phyloP scores from a whole-genome alignment of 2,797 vertebrate genomes.

The Hypotaenidia okinawae region DNA sequence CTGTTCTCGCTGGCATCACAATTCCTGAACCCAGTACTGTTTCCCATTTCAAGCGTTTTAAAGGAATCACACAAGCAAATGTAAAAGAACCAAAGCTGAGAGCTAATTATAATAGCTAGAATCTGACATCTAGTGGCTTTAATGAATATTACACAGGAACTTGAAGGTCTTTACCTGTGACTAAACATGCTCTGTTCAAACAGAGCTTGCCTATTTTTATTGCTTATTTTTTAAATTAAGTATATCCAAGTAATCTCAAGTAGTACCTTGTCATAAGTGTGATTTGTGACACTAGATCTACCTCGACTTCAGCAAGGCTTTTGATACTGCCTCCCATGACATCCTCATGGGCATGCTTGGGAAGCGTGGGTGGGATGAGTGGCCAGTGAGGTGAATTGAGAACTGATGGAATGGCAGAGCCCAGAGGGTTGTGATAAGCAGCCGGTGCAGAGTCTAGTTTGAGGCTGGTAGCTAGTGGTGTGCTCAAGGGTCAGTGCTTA shows the following conservation, averaged over 20 bases:
- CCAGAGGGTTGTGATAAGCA: too few species aligned
- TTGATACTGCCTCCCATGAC: too few species aligned
- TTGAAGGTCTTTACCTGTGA: background rate
- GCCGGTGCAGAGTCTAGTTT: too few species aligned
- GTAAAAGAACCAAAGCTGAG: fast-evolving
- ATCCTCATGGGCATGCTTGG: too few species aligned
- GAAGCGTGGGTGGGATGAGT: too few species aligned
- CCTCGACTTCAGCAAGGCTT: too few species aligned
- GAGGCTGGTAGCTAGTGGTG: too few species aligned
- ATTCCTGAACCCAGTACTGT: background rate
- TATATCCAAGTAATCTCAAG: background rate
- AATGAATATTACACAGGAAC: constrained; percentile 3
- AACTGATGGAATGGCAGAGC: too few species aligned
- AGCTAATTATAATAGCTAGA: background rate
- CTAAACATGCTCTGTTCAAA: background rate
- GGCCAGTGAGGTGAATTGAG: too few species aligned
- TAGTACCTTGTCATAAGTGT: background rate
- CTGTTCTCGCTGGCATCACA: background rate
- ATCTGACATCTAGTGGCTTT: constrained; percentile 68
- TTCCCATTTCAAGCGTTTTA: background rate
- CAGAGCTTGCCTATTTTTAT: background rate
- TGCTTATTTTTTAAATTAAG: background rate
- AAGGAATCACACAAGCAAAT: background rate
- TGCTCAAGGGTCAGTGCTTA: too few species aligned
- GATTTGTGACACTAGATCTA: background rate